A percentile compares a stretch with the other conserved stretches of the same genome.
These are phyloP conservation scores for Agrotis segetum DNA, from an alignment of 2,888 invertebrate species.

Conservation along the genomic window DNA sequence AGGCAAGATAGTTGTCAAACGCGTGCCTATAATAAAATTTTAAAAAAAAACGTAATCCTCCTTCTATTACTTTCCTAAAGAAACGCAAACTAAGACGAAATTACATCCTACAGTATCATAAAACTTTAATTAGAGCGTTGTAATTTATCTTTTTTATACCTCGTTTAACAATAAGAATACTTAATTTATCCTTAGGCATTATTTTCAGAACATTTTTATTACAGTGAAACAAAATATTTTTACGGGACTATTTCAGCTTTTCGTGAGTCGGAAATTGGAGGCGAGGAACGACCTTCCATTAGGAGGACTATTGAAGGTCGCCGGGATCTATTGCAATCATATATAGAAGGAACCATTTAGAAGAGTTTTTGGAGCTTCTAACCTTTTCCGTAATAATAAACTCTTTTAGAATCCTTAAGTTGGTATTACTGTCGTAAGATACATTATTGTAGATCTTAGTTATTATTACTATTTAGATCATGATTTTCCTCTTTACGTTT, in stretches of 20 bases:
- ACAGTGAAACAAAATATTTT: constrained; percentile 34
- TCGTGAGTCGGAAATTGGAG: constrained; percentile 42
- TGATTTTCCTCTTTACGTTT: too few relatives aligned
- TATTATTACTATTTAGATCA: too few relatives aligned
- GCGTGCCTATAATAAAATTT: too few relatives aligned
- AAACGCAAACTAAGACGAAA: neutral
- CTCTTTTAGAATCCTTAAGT: neutral
- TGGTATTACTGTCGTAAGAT: neutral
- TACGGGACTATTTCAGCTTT: constrained; percentile 32
- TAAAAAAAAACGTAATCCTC: too few relatives aligned
- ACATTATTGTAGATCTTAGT: neutral
- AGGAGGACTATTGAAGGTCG: constrained; percentile 9
- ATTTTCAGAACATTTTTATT: constrained; percentile 12
- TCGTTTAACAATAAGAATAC: neutral
- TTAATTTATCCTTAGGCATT: constrained; percentile 8
- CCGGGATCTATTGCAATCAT: constrained; percentile 5
- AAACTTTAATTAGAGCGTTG: constrained; percentile 32
- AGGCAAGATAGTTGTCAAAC: too few relatives aligned
- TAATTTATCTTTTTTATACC: constrained; percentile 1
- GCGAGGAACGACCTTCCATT: constrained; percentile 35
- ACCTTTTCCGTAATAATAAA: neutral
- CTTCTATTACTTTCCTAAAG: too few relatives aligned
- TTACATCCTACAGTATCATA: constrained; percentile 9
- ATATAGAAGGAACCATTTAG: constrained; percentile 8
- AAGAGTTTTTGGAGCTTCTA: neutral